A percentile compares a stretch with the other conserved stretches of the same genome.
Evolutionary conservation across 2,888 invertebrate genomes (phyloP).

Genomic region (Lepidocyrtoides sp.): DNA sequence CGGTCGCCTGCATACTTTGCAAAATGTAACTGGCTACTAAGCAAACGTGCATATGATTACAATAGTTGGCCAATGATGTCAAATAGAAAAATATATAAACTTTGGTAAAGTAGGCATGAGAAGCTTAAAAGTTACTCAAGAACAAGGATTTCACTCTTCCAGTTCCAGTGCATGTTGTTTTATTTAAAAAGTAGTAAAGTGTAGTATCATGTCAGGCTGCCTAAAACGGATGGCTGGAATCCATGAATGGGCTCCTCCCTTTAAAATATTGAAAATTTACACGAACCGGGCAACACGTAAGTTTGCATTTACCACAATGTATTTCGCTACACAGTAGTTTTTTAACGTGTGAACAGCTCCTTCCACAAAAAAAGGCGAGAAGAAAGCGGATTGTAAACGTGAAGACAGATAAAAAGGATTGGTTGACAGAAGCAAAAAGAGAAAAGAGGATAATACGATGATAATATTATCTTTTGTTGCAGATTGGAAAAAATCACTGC

Average conservation of each 20-base stretch:
- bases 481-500: slow-evolving; percentile 65
- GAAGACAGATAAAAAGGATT: slow-evolving; percentile 29
- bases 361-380: neutral
- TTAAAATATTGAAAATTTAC: too few relatives aligned
- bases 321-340: neutral
- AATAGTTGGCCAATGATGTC: neutral
- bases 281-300: too few relatives aligned
- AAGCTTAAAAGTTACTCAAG: neutral
- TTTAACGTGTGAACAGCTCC: neutral
- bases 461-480: slow-evolving; percentile 44
- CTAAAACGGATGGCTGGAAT: too few relatives aligned
- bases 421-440: neutral
- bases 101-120: neutral
- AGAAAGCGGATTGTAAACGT: neutral
- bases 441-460: neutral
- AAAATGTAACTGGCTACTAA: neutral
- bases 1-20: neutral
- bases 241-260: too few relatives aligned
- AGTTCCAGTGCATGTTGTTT: neutral
- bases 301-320: too few relatives aligned
- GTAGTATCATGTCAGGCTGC: slow-evolving; percentile 40
- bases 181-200: slow-evolving; percentile 14
- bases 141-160: neutral
- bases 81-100: neutral
- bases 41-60: neutral